phyloP scores from a whole-genome alignment of 2,113 vertebrate genomes.

The Tragelaphus imberbis region DNA sequence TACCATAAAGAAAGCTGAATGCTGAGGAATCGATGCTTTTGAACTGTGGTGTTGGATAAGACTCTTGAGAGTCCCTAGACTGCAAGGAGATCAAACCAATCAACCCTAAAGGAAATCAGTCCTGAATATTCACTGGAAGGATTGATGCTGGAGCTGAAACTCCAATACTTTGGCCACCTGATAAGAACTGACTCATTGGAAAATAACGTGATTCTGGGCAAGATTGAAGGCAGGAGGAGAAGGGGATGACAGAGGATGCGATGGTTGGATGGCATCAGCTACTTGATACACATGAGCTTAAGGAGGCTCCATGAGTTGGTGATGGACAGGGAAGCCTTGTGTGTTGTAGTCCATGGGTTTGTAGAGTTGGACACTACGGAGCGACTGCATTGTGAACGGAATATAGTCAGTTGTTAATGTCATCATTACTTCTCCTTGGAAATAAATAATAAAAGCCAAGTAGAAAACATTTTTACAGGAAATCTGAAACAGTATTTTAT shows the following conservation, averaged over 20 bases:
- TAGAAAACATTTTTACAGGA: not conserved
- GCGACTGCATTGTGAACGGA: no score
- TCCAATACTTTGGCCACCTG: not conserved
- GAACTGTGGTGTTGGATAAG: not conserved
- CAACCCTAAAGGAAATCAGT: not conserved
- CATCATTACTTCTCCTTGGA: not conserved
- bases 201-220: not conserved
- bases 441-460: not conserved
- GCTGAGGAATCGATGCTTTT: not conserved
- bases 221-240: not conserved
- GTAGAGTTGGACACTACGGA: fast-evolving
- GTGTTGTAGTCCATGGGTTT: not conserved
- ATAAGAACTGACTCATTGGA: not conserved
- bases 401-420: not conserved
- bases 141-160: not conserved
- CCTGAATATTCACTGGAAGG: not conserved
- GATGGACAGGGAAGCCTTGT: not conserved
- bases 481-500: not conserved
- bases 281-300: not conserved
- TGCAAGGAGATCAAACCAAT: not conserved
- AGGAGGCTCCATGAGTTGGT: not conserved
- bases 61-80: not conserved
- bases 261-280: not conserved
- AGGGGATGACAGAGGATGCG: not conserved
- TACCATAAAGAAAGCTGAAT: not conserved